Percentiles rank a stretch among this genome's conserved stretches.
phyloP scores from a whole-genome alignment of 2,113 vertebrate species.

The Mustela nigripes region DNA sequence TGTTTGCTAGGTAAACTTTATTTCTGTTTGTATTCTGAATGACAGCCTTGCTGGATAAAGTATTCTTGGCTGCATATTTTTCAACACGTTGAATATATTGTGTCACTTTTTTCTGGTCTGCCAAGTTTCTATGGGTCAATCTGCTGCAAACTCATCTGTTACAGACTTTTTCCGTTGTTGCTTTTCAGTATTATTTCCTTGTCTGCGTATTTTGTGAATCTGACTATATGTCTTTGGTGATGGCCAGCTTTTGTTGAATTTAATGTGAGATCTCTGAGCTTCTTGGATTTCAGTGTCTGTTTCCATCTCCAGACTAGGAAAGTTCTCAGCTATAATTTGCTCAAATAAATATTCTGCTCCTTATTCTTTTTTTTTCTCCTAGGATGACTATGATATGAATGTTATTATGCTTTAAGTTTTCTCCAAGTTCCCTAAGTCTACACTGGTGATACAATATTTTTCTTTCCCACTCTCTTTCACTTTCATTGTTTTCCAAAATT shows the following conservation, averaged over 20 bases:
- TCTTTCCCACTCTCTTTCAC: background rate
- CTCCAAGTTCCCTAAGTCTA: background rate
- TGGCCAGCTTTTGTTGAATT: background rate
- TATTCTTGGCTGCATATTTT: background rate
- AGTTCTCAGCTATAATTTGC: background rate
- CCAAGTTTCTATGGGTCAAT: background rate
- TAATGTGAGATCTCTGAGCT: background rate
- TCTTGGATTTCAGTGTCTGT: background rate
- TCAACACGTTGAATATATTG: background rate
- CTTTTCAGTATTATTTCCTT: background rate
- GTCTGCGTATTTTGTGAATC: background rate
- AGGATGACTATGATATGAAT: background rate
- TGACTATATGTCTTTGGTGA: background rate
- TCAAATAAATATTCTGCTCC: background rate
- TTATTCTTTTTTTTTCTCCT: background rate
- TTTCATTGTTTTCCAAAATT: background rate
- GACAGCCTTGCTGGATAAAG: background rate
- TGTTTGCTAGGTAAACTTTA: background rate
- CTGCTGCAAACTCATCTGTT: background rate
- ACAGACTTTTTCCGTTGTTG: background rate
- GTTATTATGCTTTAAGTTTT: background rate
- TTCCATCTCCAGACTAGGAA: background rate
- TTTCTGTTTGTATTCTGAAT: background rate
- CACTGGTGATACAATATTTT: background rate
- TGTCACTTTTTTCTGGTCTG: background rate